Base-by-base conservation (phyloP, 2,113 vertebrate genomes). In the Isichthys henryi region DNA sequence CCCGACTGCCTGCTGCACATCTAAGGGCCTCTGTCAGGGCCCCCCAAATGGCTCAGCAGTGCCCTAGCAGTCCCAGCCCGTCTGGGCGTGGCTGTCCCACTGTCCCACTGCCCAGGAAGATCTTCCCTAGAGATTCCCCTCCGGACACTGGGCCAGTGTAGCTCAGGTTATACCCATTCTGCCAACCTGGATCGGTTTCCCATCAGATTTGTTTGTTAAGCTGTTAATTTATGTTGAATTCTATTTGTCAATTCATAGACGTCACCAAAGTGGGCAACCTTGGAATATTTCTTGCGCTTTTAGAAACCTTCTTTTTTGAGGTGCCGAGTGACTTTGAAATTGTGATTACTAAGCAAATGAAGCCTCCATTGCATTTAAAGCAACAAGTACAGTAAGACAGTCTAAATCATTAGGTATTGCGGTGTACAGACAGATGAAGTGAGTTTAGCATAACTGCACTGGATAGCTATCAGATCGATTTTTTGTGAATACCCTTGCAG, bases 1-100 rank as follows among this genome's bases (percentile, higher is more conserved):
- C 97, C 23, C 96, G 98, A 23, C 94, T 98, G 93, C 97, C 94
- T 0, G 97, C 98, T 0, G 95, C 97, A 8, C 98, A 99, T 94
- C 96, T 99, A 50, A 96, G 98, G 91, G 97, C 97, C 0, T 96
- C 98, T 0, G 94, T 97, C 96, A 95, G 98, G 48, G 97, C 97
- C 0, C 92, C 94, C 83, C 93, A 97, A 31, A 95, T 97, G 31
- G 95, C 96, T 19, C 97, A 97, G 92, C 97, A 98, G 88, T 97
- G 98, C 91, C 98, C 98, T 52, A 98, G 97, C 95, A 98, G 98
- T 96, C 98, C 97, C 92, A 97, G 97, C 95, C 99, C 98, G 62
- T 99, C 98, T 0, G 98, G 98, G 0, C 93, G 98, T 89, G 98
- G 98, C 92, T 99, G 98, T 93, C 98, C 98, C 0, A 98, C 97